A percentile compares a stretch with the other conserved stretches of the same genome.
These are phyloP conservation scores for Cephus sareptanus DNA, from an alignment of 2,888 invertebrate species.

Conservation along the genomic window DNA sequence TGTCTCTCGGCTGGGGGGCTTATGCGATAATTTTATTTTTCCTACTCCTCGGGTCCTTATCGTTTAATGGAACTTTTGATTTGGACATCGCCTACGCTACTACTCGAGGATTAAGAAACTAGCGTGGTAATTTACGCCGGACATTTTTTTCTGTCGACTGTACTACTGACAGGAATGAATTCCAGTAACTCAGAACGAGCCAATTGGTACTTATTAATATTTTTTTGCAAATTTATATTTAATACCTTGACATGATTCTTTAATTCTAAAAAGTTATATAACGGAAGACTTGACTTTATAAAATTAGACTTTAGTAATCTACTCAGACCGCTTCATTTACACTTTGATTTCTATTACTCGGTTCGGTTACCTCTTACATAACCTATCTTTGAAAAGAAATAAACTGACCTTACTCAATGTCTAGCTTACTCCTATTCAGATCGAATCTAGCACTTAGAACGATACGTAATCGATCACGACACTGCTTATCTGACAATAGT, in stretches of 20 bases:
- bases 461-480: not conserved
- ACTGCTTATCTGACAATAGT: not conserved
- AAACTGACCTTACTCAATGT: not conserved
- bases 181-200: too few species aligned
- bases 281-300: not conserved
- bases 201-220: not conserved
- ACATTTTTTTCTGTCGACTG: not conserved
- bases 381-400: not conserved
- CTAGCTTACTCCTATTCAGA: not conserved
- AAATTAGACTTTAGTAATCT: not conserved
- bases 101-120: not conserved
- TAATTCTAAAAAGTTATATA: not conserved
- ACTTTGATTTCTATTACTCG: not conserved
- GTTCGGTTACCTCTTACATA: not conserved
- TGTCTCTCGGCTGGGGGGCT: not conserved
- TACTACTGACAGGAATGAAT: too few species aligned
- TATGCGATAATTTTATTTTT: not conserved
- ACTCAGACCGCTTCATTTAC: not conserved
- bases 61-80: not conserved
- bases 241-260: not conserved
- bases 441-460: not conserved
- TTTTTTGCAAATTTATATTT: not conserved
- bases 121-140: not conserved
- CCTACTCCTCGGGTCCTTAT: not conserved
- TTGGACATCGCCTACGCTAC: not conserved